Evolutionary conservation across 2,797 vertebrate species (phyloP).

Genomic region (Oceanodroma leucorhoa): DNA sequence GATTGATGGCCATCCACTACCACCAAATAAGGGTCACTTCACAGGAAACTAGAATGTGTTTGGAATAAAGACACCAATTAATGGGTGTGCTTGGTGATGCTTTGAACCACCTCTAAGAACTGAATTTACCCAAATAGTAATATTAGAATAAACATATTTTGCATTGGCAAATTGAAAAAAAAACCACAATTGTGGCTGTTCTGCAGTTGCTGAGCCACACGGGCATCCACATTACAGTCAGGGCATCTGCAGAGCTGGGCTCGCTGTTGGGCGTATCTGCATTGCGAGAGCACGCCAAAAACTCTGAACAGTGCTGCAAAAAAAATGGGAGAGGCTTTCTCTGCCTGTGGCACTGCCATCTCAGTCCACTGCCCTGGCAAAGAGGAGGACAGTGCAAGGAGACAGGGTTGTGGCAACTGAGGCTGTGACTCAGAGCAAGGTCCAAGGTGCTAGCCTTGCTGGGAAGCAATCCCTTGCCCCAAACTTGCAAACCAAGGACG

Average conservation of each 20-base stretch:
- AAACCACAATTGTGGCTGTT: no score
- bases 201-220: not conserved
- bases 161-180: not conserved
- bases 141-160: not conserved
- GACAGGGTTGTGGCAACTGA: rapidly evolving
- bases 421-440: not conserved
- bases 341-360: not conserved
- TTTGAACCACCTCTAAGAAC: not conserved
- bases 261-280: not conserved
- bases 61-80: not conserved
- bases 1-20: not conserved
- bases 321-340: not conserved
- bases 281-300: rapidly evolving
- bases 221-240: not conserved
- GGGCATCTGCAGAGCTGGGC: not conserved
- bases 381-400: not conserved
- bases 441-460: not conserved
- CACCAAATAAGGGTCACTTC: not conserved
- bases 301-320: rapidly evolving
- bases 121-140: not conserved
- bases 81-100: not conserved
- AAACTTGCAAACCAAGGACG: not conserved
- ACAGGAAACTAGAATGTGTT: not conserved
- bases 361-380: not conserved
- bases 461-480: not conserved